Base-by-base conservation (phyloP, 1,140 invertebrate genomes). In the Magallana angulata region DNA sequence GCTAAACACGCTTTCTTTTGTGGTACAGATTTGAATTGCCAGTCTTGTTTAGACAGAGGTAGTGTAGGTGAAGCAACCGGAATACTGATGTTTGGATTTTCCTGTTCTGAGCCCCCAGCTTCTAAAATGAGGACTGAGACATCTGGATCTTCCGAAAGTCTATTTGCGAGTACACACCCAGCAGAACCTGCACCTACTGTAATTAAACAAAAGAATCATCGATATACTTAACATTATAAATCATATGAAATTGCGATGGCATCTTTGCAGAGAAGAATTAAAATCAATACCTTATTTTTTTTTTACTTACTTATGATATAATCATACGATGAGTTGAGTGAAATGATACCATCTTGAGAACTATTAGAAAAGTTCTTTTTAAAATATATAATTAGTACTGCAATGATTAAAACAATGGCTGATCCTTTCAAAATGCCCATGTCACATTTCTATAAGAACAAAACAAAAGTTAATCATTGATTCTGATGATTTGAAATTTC, bases 121-220 rank as follows among this genome's bases (percentile, higher is more conserved):
- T 87, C 86, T 48, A 87, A 18, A 56, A 87, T 57, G 56, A 87
- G 36, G 58, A 87, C 86, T 11, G 60, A 71, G 18, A 57, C 30
- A 30, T 71, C 24, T 9, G 82, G 86, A 59, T 87, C 48, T 59
- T 87, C 86, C 0, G 86, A 87, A 18, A 87, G 57, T 57, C 86
- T 64, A 18, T 87, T 87, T 30, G 86, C 86, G 8, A 87, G 83
- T 16, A 87, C 86, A 57, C 59, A 87, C 6, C 86, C 86, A 2
- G 86, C 82, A 4, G 86, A 71, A 57, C 86, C 86, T 59, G 60
- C 86, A 8, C 86, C 86, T 24, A 87, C 86, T 87, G 14, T 7
- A 14, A 57, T 57, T 11, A 56, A 57, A 57, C 4, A 5, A 7
- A 8, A 82, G 16, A 82, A 82, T 16, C 36, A 82, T 12, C 12